phyloP scores from a whole-genome alignment of 2,113 vertebrate genomes.

The Neotoma lepida region DNA sequence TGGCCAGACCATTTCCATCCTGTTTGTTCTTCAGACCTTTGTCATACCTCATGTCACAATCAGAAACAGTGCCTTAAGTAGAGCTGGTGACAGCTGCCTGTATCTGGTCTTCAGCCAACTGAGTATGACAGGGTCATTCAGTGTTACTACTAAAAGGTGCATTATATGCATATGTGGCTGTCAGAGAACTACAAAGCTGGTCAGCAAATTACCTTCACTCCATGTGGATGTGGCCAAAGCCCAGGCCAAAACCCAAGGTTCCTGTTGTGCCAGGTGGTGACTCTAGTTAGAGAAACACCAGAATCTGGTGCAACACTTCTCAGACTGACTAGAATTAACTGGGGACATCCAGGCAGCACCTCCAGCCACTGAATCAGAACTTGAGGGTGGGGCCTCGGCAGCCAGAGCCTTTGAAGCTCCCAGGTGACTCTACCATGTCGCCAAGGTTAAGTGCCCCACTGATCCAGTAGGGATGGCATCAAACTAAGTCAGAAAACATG shows the following conservation, averaged over 20 bases:
- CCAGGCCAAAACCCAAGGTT: not conserved
- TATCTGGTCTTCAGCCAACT: not conserved
- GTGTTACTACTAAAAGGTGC: not conserved
- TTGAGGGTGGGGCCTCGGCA: not conserved
- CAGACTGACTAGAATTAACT: not conserved
- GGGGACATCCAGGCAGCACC: not conserved
- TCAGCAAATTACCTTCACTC: not conserved
- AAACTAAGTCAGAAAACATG: not conserved
- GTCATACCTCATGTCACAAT: constrained; percentile 18
- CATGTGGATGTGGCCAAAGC: not conserved
- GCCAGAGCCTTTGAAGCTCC: not conserved
- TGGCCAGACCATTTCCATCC: not conserved
- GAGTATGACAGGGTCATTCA: not conserved
- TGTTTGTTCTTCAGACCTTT: constrained; percentile 15
- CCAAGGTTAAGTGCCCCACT: not conserved
- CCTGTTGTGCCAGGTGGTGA: not conserved
- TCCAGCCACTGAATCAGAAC: not conserved
- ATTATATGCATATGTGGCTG: not conserved
- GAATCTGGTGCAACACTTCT: not conserved
- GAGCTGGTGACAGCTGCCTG: not conserved
- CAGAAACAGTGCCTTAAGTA: constrained; percentile 39
- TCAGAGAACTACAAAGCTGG: not conserved
- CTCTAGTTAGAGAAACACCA: not conserved
- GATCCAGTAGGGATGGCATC: not conserved
- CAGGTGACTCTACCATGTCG: not conserved